phyloP scores from a whole-genome alignment of 92 coral and sea anemone genomes.

The Blastomussa wellsi region DNA sequence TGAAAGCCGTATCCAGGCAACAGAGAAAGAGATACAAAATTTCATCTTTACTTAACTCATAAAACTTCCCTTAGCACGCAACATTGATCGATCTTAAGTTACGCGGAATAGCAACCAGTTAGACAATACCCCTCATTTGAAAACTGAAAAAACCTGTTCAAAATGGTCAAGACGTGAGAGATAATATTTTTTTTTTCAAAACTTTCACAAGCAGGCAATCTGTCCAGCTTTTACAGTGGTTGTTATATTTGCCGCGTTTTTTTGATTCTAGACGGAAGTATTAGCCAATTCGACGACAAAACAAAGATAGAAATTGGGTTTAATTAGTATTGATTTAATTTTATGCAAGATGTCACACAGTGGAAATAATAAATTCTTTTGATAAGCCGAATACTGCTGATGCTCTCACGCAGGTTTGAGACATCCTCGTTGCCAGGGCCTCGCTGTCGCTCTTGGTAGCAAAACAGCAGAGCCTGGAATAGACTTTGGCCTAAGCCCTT shows the following conservation, averaged over 20 bases:
- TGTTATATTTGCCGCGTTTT: too few species aligned
- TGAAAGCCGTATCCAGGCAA: conserved; percentile 11
- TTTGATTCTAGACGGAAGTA: background rate
- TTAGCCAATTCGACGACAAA: background rate
- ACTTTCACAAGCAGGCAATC: too few species aligned
- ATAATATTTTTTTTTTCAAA: too few species aligned
- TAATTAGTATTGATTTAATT: background rate
- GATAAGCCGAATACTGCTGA: too few species aligned
- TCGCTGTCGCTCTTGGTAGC: background rate
- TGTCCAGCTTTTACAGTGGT: too few species aligned
- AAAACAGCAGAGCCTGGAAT: background rate
- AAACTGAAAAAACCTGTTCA: background rate
- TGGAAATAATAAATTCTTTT: background rate
- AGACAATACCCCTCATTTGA: background rate
- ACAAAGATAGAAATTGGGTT: background rate
- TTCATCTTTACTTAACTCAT: conserved; percentile 3
- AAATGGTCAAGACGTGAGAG: too few species aligned
- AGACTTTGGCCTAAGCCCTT: background rate
- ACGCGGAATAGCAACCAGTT: background rate
- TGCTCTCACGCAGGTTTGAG: background rate
- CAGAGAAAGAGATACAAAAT: conserved; percentile 25
- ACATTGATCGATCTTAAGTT: conserved; percentile 1
- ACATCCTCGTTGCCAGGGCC: background rate
- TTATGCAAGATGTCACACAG: background rate
- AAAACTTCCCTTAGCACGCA: background rate